These are phyloP conservation scores for Rhineura floridana DNA, from an alignment of 2,113 vertebrate genomes.

Conservation along the genomic window DNA sequence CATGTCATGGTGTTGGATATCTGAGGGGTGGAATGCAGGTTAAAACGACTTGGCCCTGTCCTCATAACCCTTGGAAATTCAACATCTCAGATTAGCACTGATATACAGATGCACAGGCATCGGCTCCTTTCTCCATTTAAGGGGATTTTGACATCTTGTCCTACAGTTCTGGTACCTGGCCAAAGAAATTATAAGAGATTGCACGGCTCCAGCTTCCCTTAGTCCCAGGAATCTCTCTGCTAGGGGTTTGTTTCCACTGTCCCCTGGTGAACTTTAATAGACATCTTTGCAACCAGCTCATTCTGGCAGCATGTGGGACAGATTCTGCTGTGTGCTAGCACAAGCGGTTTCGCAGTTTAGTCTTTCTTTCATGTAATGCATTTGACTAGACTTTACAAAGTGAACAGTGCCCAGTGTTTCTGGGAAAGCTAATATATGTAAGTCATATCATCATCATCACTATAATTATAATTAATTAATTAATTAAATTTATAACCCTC, in stretches of 20 bases:
- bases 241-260: slow-evolving; percentile 24
- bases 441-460: not conserved
- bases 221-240: slow-evolving; percentile 4
- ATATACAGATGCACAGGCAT: slow-evolving; percentile 6
- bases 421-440: not conserved
- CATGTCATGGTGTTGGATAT: not conserved
- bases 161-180: slow-evolving; percentile 15
- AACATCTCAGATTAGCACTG: not conserved
- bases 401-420: not conserved
- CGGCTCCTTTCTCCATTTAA: slow-evolving; percentile 31
- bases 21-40: not conserved
- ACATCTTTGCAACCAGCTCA: not conserved
- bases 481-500: too few species aligned
- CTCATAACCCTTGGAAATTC: not conserved
- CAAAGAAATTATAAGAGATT: slow-evolving; percentile 39
- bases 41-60: not conserved
- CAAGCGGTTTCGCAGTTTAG: not conserved
- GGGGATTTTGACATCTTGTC: slow-evolving; percentile 33
- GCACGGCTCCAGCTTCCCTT: slow-evolving; percentile 2
- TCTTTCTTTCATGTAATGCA: not conserved
- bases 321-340: not conserved
- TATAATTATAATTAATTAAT: not conserved
- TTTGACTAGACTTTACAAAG: not conserved
- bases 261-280: slow-evolving; percentile 29
- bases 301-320: not conserved